Evolutionary conservation across 2,797 vertebrate genomes (phyloP), one percentile per base, ranked within the genome.

Genomic region (Oreonectes daqikongensis): DNA sequence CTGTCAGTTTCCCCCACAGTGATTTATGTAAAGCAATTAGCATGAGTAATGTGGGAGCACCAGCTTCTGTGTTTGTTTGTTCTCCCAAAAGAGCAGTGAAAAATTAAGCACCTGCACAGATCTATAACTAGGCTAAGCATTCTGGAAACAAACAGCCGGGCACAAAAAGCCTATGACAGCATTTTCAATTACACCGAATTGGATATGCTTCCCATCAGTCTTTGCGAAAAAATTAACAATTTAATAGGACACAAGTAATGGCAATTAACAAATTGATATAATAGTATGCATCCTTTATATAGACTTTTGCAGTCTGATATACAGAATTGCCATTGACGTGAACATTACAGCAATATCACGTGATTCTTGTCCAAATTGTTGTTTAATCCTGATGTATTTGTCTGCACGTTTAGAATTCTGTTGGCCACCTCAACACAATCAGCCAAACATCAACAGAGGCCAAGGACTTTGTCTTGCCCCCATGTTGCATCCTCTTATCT

Each of bases 11-110:
- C 24, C 50, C 24, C 85, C 72, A 81, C 82, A 81, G 86, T 88
- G 89, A 91, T 90, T 90, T 87, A 90, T 90, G 88, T 81, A 76
- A 84, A 85, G 81, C 84, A 82, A 85, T 91, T 87, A 90, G 85
- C 82, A 86, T 82, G 84, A 87, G 84, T 88, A 88, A 88, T 87
- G 59, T 79, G 18, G 75, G 74, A 32, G 83, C 82, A 86, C 26
- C 40, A 84, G 70, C 83, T 86, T 85, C 84, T 84, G 83, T 83
- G 87, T 85, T 89, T 88, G 86, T 87, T 86, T 84, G 83, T 63
- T 81, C 70, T 90, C 86, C 87, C 85, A 50, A 79, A 82, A 86
- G 88, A 86, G 74, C 15, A 63, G 60, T 71, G 84, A 81, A 86
- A 86, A 83, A 84, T 90, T 88, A 84, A 79, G 80, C 85, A 90